Evolutionary conservation across 2,113 vertebrate genomes (phyloP), one percentile per base, ranked within the genome.

Genomic region (Chamaea fasciata): DNA sequence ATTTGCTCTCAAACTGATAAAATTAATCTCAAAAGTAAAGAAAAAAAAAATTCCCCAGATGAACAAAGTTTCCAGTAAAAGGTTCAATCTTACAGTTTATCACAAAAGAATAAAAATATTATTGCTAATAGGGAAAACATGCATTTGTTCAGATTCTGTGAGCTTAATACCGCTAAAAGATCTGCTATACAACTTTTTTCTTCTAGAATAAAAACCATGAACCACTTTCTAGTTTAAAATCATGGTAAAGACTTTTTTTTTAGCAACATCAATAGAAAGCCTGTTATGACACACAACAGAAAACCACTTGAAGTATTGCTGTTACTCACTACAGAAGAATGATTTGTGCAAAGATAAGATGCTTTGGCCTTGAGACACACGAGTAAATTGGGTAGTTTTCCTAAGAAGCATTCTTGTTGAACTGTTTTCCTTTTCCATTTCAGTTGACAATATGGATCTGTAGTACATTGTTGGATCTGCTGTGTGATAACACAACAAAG

Each of bases 321-420:
- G 88, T 96, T 96, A 87, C 94, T 97, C 81, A 88, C 95, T 93
- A 86, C 63, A 95, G 83, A 96, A 92, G 73, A 96, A 95, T 82
- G 95, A 96, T 95, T 95, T 94, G 93, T 96, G 90, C 90, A 94
- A 92, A 94, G 92, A 94, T 93, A 55, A 59, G 83, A 96, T 85
- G 82, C 78, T 86, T 92, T 96, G 95, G 96, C 95, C 95, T 97
- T 96, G 90, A 97, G 94, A 96, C 83, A 96, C 78, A 86, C 84
- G 14, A 95, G 90, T 91, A 96, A 97, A 95, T 95, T 96, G 95
- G 90, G 77, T 96, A 92, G 81, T 93, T 97, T 96, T 95, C 79
- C 89, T 96, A 96, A 95, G 93, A 95, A 95, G 59, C 83, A 83
- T 89, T 88, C 77, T 92, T 96, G 96, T 96, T 95, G 95, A 96